Percentiles rank a stretch among this genome's conserved stretches.
Evolutionary conservation across 2,113 vertebrate species (phyloP).

Genomic region (Arvicanthis niloticus): DNA sequence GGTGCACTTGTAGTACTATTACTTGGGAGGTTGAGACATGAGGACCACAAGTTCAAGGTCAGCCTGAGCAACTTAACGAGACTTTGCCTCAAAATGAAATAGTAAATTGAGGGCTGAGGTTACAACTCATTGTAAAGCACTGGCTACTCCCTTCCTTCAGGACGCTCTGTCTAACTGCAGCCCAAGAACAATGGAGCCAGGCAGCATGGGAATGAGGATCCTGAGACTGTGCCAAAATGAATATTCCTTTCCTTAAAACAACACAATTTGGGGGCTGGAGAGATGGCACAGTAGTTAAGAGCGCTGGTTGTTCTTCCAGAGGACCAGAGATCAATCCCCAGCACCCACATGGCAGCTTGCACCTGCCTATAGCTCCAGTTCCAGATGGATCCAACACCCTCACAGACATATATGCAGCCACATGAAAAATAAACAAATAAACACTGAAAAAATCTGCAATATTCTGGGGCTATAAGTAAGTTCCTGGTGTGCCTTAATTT

Average conservation of each 20-base stretch:
- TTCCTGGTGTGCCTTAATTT: background rate
- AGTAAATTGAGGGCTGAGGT: background rate
- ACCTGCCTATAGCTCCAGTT: too few species aligned
- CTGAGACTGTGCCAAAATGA: background rate
- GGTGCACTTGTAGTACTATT: background rate
- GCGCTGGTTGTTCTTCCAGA: too few species aligned
- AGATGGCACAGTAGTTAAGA: too few species aligned
- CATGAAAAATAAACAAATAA: too few species aligned
- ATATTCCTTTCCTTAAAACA: background rate
- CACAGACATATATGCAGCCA: too few species aligned
- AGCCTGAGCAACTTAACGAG: background rate
- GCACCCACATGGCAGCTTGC: too few species aligned
- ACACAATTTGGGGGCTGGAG: too few species aligned
- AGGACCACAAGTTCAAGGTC: background rate
- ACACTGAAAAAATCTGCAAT: background rate
- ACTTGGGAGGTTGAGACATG: background rate
- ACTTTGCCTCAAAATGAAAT: background rate
- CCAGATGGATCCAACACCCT: too few species aligned
- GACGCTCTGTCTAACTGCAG: background rate
- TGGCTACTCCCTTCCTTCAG: background rate
- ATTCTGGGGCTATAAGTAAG: constrained; percentile 1
- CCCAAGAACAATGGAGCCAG: background rate
- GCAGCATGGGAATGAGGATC: background rate
- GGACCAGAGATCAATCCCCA: too few species aligned
- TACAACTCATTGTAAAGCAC: background rate